Percentiles rank a stretch among this genome's conserved stretches.
Conservation (phyloP, 2,888 invertebrate species). For the Bombyx huttoni region DNA sequence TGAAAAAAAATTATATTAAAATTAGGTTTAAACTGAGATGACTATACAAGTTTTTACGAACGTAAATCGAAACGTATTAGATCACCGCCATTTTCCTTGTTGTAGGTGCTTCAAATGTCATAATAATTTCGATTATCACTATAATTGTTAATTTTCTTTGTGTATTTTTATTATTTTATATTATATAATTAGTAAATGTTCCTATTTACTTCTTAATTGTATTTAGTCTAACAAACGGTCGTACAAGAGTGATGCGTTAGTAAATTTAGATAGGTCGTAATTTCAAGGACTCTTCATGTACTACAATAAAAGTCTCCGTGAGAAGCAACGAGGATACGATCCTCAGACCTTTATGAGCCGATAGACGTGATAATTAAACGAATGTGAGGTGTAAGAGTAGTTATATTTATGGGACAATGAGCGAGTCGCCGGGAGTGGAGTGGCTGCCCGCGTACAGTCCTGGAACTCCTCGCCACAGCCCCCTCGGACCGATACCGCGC, state of each 20-base stretch:
- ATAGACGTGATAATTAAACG: slow-evolving; percentile 18
- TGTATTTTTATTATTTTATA: slow-evolving; percentile 36
- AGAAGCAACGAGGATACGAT: slow-evolving; percentile 43
- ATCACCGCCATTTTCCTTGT: slow-evolving; percentile 68
- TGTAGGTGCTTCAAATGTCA: slow-evolving; percentile 72
- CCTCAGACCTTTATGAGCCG: slow-evolving; percentile 36
- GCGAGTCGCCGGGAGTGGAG: slow-evolving; percentile 67
- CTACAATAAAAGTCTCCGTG: slow-evolving; percentile 58
- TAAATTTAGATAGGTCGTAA: slow-evolving; percentile 3
- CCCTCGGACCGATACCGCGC: slow-evolving; percentile 59
- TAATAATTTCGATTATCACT: slow-evolving; percentile 64
- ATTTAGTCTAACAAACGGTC: slow-evolving; percentile 3
- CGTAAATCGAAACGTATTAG: slow-evolving; percentile 16
- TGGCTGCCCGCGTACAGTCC: slow-evolving; percentile 69
- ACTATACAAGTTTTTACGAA: background rate
- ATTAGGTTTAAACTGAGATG: too few relatives aligned
- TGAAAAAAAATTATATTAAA: too few relatives aligned
- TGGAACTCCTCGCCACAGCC: slow-evolving; percentile 65
- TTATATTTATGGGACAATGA: slow-evolving; percentile 56
- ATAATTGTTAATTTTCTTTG: slow-evolving; percentile 55
- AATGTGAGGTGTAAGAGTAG: slow-evolving; percentile 24
- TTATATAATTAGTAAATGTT: slow-evolving; percentile 3
- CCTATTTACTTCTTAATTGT: slow-evolving; percentile 17
- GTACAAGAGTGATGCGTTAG: background rate
- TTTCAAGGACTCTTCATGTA: slow-evolving; percentile 64